A percentile compares a stretch with the other conserved stretches of the same genome.
Conservation (phyloP, 2,113 vertebrate species). For the Cryptotis parvus region DNA sequence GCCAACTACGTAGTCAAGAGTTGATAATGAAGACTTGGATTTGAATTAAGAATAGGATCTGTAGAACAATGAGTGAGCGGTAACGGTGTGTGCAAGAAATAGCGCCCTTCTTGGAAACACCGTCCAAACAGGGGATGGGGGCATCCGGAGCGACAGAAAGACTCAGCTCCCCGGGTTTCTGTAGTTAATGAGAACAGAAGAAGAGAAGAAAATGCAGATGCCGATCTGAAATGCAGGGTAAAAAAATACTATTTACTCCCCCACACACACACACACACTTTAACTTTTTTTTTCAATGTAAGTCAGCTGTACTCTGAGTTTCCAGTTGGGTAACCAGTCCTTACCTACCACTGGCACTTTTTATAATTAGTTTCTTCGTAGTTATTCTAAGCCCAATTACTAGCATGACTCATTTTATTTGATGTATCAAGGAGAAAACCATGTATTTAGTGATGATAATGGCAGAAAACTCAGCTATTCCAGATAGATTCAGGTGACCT, state of each 20-base stretch:
- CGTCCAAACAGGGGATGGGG: conserved; percentile 77
- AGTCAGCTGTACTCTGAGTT: conserved; percentile 8
- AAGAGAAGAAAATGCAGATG: conserved; percentile 39
- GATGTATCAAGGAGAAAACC: conserved; percentile 19
- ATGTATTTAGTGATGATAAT: neutral
- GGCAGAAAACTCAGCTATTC: neutral
- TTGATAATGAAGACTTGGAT: conserved; percentile 81
- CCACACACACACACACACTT: neutral
- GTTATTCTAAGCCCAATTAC: conserved; percentile 18
- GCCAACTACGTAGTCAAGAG: conserved; percentile 74
- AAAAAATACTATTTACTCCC: neutral
- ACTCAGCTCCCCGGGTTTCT: conserved; percentile 82
- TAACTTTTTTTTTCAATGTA: neutral
- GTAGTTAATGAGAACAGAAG: conserved; percentile 80
- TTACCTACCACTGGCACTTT: neutral
- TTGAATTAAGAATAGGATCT: conserved; percentile 85
- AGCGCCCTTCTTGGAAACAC: conserved; percentile 85
- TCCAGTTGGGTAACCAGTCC: conserved; percentile 1
- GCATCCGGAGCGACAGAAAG: conserved; percentile 79
- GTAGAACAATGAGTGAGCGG: conserved; percentile 81
- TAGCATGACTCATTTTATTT: neutral
- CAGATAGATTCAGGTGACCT: neutral
- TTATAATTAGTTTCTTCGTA: neutral
- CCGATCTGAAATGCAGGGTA: conserved; percentile 60
- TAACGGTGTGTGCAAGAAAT: conserved; percentile 83